phyloP scores from a whole-genome alignment of 2,113 vertebrate genomes.

The Haliaeetus leucogaster region DNA sequence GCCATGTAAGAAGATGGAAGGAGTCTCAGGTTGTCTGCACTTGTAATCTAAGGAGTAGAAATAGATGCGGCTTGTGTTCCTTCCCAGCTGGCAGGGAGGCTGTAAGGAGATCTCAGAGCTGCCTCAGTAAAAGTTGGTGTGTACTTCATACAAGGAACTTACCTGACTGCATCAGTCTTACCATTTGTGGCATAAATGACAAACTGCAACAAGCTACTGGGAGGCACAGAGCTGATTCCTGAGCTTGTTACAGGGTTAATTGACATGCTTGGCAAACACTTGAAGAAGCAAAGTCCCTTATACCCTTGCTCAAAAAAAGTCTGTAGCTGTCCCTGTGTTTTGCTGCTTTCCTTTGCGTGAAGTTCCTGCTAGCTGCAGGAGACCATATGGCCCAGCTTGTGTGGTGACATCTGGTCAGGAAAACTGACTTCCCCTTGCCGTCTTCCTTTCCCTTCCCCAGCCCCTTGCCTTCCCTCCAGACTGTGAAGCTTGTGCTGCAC shows the following conservation, averaged over 20 bases:
- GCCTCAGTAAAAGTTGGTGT: not conserved
- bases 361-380: not conserved
- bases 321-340: not conserved
- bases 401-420: not conserved
- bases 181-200: not conserved
- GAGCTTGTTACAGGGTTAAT: not conserved
- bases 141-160: not conserved
- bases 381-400: not conserved
- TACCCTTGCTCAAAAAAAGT: not conserved
- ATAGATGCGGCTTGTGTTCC: not conserved
- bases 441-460: not conserved
- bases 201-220: not conserved
- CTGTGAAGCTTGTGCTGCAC: not conserved
- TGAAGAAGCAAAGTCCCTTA: not conserved
- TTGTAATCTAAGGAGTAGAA: slow-evolving; percentile 35
- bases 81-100: not conserved
- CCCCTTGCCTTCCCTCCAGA: not conserved
- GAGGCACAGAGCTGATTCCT: not conserved
- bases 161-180: not conserved
- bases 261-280: not conserved
- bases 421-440: not conserved
- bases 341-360: not conserved
- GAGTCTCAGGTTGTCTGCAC: not conserved
- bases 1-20: not conserved
- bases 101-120: not conserved